A percentile compares a stretch with the other conserved stretches of the same genome.
These are phyloP conservation scores for Danaus melanippus DNA, from an alignment of 1,140 invertebrate genomes.

Conservation along the genomic window DNA sequence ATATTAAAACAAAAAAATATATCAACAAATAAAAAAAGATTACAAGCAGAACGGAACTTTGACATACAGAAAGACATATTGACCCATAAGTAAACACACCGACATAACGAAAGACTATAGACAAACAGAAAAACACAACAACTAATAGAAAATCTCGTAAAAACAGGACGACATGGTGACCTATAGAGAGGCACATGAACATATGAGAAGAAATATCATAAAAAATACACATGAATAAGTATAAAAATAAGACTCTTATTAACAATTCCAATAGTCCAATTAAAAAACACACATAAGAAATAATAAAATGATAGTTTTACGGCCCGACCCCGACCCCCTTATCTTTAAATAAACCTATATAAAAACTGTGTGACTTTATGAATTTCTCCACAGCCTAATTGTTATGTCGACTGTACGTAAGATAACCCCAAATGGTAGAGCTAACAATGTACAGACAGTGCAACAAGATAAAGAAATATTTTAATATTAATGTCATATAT, in stretches of 20 bases:
- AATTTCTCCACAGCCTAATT: constrained; percentile 46
- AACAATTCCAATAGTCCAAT: constrained; percentile 9
- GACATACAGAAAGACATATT: too few relatives aligned
- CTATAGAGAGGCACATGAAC: neutral
- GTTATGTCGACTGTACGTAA: constrained; percentile 36
- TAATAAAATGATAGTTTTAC: constrained; percentile 23
- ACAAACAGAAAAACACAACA: too few relatives aligned
- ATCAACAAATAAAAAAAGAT: too few relatives aligned
- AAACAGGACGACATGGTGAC: neutral
- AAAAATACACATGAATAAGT: neutral
- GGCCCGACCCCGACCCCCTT: constrained; percentile 22
- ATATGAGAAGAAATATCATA: neutral
- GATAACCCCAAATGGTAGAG: constrained; percentile 39
- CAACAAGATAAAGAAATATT: neutral
- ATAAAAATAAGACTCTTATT: constrained; percentile 7
- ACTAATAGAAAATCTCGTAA: too few relatives aligned
- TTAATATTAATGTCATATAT: neutral
- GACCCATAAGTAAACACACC: too few relatives aligned
- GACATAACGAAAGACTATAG: too few relatives aligned
- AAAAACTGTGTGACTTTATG: constrained; percentile 36
- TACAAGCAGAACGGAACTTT: too few relatives aligned
- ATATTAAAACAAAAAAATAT: too few relatives aligned
- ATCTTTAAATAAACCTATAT: constrained; percentile 25
- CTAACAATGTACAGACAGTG: constrained; percentile 16
- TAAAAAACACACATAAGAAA: constrained; percentile 14